These are phyloP conservation scores for Gobio gobio DNA, from an alignment of 2,113 vertebrate genomes.

Conservation along the genomic window DNA sequence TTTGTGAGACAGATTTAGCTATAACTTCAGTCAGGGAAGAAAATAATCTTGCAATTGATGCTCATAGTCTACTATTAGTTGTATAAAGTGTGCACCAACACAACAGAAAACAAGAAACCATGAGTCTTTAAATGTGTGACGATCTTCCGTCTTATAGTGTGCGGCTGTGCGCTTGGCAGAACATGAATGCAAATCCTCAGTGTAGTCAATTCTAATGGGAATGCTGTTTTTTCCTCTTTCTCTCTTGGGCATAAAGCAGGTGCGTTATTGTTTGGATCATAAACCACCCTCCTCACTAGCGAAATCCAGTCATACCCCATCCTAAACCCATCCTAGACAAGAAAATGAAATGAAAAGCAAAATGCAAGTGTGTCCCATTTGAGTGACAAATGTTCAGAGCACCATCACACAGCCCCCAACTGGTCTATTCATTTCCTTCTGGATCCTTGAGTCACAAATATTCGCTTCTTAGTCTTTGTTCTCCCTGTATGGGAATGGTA, in stretches of 20 bases:
- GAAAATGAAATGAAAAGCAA: slow-evolving; percentile 48
- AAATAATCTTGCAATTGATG: neutral
- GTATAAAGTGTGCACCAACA: neutral
- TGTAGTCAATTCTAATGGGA: slow-evolving; percentile 18
- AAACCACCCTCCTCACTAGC: neutral
- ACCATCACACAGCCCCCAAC: slow-evolving; percentile 61
- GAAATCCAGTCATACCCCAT: slow-evolving; percentile 72
- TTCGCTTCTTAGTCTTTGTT: neutral
- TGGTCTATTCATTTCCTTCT: slow-evolving; percentile 39
- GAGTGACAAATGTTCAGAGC: slow-evolving; percentile 73
- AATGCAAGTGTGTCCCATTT: slow-evolving; percentile 62
- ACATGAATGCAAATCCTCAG: slow-evolving; percentile 8
- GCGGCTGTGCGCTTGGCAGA: neutral
- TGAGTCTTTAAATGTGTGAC: neutral
- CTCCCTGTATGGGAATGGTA: slow-evolving; percentile 36
- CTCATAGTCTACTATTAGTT: neutral
- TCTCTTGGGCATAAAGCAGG: neutral
- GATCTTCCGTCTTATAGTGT: neutral
- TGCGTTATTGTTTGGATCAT: slow-evolving; percentile 14
- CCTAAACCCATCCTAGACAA: slow-evolving; percentile 12
- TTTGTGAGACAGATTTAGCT: neutral
- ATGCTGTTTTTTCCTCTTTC: neutral
- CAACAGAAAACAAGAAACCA: neutral
- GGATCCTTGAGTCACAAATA: neutral
- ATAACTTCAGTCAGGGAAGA: neutral